A percentile compares a stretch with the other conserved stretches of the same genome.
phyloP scores from a whole-genome alignment of 2,888 invertebrate species.

The Amphipoea oculea region DNA sequence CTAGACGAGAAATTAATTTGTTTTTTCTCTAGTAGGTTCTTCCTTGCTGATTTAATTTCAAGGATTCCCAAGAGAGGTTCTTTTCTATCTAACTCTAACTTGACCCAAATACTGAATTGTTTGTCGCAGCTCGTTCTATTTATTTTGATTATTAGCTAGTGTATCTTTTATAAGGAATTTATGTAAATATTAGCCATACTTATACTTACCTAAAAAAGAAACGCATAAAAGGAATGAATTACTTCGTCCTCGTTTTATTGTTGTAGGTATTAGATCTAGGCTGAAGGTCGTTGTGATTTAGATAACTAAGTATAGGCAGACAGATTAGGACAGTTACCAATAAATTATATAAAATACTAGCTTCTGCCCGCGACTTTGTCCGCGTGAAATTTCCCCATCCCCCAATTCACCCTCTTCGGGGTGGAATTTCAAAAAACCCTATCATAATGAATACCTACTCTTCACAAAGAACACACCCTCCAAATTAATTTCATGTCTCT shows the following conservation, averaged over 20 bases:
- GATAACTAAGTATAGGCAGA: conserved; percentile 7
- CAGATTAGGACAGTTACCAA: conserved; percentile 7
- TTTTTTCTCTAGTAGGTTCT: background rate
- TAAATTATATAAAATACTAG: background rate
- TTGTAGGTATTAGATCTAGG: conserved; percentile 13
- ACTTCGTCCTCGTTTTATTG: conserved; percentile 40
- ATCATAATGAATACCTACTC: too few relatives aligned
- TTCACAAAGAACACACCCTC: too few relatives aligned
- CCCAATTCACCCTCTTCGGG: too few relatives aligned
- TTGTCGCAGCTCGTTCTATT: conserved; percentile 37
- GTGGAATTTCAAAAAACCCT: too few relatives aligned
- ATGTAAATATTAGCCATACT: conserved; percentile 59
- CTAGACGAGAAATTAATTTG: conserved; percentile 22
- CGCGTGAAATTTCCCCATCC: too few relatives aligned
- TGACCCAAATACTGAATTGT: conserved; percentile 43
- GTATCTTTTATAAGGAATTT: conserved; percentile 36
- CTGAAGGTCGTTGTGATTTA: background rate
- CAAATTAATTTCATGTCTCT: too few relatives aligned
- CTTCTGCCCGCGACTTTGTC: too few relatives aligned
- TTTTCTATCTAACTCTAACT: background rate
- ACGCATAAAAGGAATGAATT: background rate
- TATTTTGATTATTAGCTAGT: conserved; percentile 7
- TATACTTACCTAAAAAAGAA: conserved; percentile 35
- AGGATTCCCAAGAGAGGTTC: background rate
- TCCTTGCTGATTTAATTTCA: conserved; percentile 15